Base-by-base conservation (phyloP, 2,113 vertebrate genomes). In the Macrotus californicus region DNA sequence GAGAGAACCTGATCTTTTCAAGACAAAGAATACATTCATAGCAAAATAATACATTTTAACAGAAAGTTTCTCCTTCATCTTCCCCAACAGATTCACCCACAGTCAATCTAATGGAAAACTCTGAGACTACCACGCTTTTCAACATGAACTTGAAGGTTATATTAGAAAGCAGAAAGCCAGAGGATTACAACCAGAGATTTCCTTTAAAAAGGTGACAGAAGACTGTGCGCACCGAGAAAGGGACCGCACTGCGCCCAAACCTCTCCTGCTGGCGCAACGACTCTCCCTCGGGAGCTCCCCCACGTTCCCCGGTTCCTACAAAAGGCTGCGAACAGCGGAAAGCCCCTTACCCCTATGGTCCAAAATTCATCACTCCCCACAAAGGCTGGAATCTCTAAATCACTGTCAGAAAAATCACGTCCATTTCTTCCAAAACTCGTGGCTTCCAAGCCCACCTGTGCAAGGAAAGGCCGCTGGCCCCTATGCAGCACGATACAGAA, bases 151-250 rank as follows among this genome's bases (percentile, higher is more conserved):
- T 64, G 73, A 93, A 61, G 94, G 56, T 75, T 95, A 93, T 13
- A 66, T 96, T 59, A 93, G 83, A 76, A 93, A 95, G 48, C 97
- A 97, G 75, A 93, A 22, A 94, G 94, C 95, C 83, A 93, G 93
- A 84, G 93, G 96, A 41, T 24, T 92, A 34, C 59, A 89, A 9
- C 93, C 95, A 54, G 89, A 80, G 7, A 3, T 69, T 54, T 34
- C 56, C 56, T 80, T 93, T 56, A 59, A 34, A 46, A 75, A 91
- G 56, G 6, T 14, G 50, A 41, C 64, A 11, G 52, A 59, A 39
- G 39, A 18, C 24, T 64, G 41, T 18, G 3, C 0, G 0, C 11
- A 11, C 69, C 39, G 16, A 96, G 75, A 43, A 29, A 31, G 31
- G 69, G 50, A 10, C 13, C 22, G 2, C 29, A 2, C n/a, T 14